Evolutionary conservation across 2,888 invertebrate genomes (phyloP), one percentile per base, ranked within the genome.

Genomic region (Notodonta dromedarius): DNA sequence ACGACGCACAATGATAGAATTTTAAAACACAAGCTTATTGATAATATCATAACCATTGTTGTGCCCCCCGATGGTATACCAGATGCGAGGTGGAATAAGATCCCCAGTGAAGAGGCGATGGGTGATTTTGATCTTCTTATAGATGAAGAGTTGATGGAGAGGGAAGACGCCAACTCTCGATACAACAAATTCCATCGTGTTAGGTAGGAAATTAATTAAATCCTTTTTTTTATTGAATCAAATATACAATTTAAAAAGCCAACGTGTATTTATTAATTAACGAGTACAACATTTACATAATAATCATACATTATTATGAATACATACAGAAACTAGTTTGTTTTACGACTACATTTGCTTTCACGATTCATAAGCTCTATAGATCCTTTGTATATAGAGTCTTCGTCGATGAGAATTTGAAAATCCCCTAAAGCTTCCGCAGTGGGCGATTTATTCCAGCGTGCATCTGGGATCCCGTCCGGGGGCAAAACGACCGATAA

Each of bases 1-100:
- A 99, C 99, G 0, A 99, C 99, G 0, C 97, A 97, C 2, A 98
- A 97, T 80, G 99, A 99, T 87, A 94, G 98, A 76, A 98, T 98
- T 81, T 94, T 99, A 78, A 99, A 99, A 87, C 97, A 98, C 80
- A 98, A 98, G 90, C 93, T 99, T 57, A 97, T 99, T 71, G 98
- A 98, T 84, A 98, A 98, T 84, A 97, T 99, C 68, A 94, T 99
- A 65, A 97, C 98, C 12, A 96, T 98, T 42, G 97, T 99, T 0
- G 91, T 98, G 12, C 98, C 98, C 0, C 97, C 98, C 0, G 97
- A 96, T 77, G 98, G 98, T 56, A 93, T 97, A 59, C 98, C 98
- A 56, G 98, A 99, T 80, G 97, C 97, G 1, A 95, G 97, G 69
- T 98, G 98, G 98, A 97, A 97, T 86, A 98, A 98, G 90, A 95